Conservation (phyloP, 1,140 invertebrate species). For the Spodoptera litura region DNA sequence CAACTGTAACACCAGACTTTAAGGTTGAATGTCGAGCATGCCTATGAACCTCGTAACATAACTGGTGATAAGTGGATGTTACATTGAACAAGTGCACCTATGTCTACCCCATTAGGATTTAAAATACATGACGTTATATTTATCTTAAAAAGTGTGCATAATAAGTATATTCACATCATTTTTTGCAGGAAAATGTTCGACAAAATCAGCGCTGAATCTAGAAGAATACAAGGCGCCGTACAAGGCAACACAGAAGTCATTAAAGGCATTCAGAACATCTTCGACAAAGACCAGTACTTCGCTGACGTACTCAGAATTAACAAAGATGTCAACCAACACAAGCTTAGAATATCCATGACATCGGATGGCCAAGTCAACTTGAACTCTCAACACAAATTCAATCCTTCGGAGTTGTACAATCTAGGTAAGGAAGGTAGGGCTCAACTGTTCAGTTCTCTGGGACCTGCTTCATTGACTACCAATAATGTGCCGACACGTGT, state of each 20-base stretch:
- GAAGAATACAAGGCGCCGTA: constrained; percentile 70
- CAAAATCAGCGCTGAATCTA: constrained; percentile 79
- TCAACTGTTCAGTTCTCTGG: constrained; percentile 69
- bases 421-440: constrained; percentile 65
- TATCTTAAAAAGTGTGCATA: too few relatives aligned
- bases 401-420: constrained; percentile 71
- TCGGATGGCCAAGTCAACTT: constrained; percentile 78
- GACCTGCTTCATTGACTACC: constrained; percentile 60
- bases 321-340: constrained; percentile 79
- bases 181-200: constrained; percentile 80
- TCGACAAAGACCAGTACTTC: constrained; percentile 80
- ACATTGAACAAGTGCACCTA: too few relatives aligned
- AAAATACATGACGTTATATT: not conserved
- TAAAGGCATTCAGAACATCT: constrained; percentile 75
- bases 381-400: constrained; percentile 76
- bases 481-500: constrained; percentile 70
- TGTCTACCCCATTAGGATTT: too few relatives aligned
- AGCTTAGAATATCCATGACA: constrained; percentile 79
- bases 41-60: too few relatives aligned
- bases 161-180: not conserved
- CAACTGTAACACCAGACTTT: too few relatives aligned
- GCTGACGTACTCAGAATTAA: constrained; percentile 77
- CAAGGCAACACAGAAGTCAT: constrained; percentile 83
- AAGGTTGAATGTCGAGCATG: too few relatives aligned
- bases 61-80: too few relatives aligned